A percentile compares a stretch with the other conserved stretches of the same genome.
phyloP scores from a whole-genome alignment of 1,140 invertebrate genomes.

The Idris sp. region DNA sequence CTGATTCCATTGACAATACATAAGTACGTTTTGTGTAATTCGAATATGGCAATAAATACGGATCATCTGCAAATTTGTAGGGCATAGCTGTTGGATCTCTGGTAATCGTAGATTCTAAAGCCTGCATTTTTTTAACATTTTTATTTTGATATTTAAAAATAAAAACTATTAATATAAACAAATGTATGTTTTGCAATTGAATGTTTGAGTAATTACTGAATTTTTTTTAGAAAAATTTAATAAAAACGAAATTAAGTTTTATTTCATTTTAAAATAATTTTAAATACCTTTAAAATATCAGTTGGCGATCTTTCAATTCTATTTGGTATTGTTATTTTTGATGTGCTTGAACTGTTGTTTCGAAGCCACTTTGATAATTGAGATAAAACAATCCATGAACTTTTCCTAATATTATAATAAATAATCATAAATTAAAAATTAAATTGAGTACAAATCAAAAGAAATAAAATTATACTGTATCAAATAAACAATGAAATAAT shows the following conservation, averaged over 20 bases:
- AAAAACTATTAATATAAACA: no score
- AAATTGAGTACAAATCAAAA: background rate
- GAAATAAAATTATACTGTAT: background rate
- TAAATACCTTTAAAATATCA: constrained; percentile 84
- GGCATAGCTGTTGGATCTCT: constrained; percentile 88
- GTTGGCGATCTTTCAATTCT: constrained; percentile 87
- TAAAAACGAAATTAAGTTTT: no score
- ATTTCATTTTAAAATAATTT: no score
- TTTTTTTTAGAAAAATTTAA: no score
- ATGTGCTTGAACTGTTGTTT: constrained; percentile 15
- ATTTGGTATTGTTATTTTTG: constrained; percentile 80
- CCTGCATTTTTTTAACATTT: constrained; percentile 78
- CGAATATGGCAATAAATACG: constrained; percentile 90
- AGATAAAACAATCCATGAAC: constrained; percentile 26
- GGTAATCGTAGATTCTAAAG: constrained; percentile 85
- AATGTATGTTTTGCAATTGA: no score
- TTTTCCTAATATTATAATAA: constrained; percentile 49
- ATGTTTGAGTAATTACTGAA: no score
- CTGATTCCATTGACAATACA: constrained; percentile 90
- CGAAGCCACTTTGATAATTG: constrained; percentile 49
- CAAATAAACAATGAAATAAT: no score
- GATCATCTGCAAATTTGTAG: constrained; percentile 94
- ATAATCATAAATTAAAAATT: constrained; percentile 1
- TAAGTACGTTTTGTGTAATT: constrained; percentile 85
- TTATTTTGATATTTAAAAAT: no score